These are phyloP conservation scores for Drosophila biarmipes DNA, from an alignment of 1,140 invertebrate species.

Conservation along the genomic window DNA sequence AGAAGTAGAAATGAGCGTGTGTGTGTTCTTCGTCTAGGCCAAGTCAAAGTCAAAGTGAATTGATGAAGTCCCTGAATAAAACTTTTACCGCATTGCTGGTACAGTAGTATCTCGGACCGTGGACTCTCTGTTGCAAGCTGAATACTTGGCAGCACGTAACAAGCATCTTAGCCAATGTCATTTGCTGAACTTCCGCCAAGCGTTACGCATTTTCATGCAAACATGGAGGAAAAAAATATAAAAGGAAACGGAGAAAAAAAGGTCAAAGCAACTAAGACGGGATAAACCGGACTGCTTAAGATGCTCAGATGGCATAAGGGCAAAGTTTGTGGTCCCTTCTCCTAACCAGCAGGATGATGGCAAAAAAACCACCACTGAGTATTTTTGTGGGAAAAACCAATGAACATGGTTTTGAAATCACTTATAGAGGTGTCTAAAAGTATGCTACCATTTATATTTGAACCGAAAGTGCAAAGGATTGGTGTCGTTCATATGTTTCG, in stretches of 20 bases:
- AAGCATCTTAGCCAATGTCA: constrained; percentile 37
- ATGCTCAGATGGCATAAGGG: constrained; percentile 68
- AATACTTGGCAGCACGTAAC: constrained; percentile 48
- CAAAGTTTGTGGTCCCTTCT: constrained; percentile 43
- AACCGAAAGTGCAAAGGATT: no score
- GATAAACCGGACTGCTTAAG: constrained; percentile 73
- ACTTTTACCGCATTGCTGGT: constrained; percentile 40
- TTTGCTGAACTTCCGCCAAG: not conserved
- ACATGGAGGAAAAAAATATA: constrained; percentile 32
- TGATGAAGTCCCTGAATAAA: constrained; percentile 70
- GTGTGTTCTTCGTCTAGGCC: constrained; percentile 49
- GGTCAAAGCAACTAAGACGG: constrained; percentile 75
- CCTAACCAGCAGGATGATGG: not conserved
- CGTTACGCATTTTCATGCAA: constrained; percentile 54
- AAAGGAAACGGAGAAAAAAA: constrained; percentile 43
- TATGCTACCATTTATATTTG: no score
- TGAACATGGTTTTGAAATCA: no score
- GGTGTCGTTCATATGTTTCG: no score
- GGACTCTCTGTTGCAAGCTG: constrained; percentile 35
- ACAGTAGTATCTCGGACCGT: constrained; percentile 9
- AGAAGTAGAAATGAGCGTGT: constrained; percentile 28
- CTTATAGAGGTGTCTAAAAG: no score
- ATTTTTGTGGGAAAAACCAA: not conserved
- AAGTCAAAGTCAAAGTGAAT: constrained; percentile 74
- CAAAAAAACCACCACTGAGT: not conserved